phyloP scores from a whole-genome alignment of 2,113 vertebrate species.

The Scalopus aquaticus region DNA sequence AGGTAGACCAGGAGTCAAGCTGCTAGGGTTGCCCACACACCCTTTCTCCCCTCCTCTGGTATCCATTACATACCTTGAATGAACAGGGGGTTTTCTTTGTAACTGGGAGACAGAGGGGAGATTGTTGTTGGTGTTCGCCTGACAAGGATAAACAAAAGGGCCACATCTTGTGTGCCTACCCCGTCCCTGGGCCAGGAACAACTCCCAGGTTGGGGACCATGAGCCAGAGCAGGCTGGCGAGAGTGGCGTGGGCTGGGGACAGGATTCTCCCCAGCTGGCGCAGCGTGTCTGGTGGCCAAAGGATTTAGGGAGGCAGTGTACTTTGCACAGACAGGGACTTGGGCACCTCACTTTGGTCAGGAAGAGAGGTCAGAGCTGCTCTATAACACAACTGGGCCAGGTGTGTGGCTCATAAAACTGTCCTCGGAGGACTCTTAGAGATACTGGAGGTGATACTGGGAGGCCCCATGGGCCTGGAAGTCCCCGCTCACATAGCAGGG shows the following conservation, averaged over 20 bases:
- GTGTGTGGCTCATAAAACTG: background rate
- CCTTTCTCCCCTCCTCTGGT: background rate
- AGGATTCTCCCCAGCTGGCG: background rate
- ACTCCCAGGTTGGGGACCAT: background rate
- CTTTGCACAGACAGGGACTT: background rate
- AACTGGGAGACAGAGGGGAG: background rate
- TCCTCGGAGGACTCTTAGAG: background rate
- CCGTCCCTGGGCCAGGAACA: background rate
- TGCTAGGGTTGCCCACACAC: fast-evolving
- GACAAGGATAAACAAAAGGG: background rate
- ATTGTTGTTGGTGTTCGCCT: background rate
- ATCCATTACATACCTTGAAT: background rate
- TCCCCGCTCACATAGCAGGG: background rate
- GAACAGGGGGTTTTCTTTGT: background rate
- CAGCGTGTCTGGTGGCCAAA: background rate
- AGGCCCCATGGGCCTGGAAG: background rate
- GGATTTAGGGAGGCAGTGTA: fast-evolving
- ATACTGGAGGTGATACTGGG: no score
- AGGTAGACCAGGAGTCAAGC: no score
- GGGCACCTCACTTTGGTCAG: background rate
- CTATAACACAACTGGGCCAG: background rate
- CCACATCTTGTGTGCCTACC: background rate
- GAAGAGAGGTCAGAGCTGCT: background rate
- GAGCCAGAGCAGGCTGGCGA: background rate
- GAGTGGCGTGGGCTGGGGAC: no score